phyloP scores from a whole-genome alignment of 2,797 vertebrate species.

The Mallotus villosus region DNA sequence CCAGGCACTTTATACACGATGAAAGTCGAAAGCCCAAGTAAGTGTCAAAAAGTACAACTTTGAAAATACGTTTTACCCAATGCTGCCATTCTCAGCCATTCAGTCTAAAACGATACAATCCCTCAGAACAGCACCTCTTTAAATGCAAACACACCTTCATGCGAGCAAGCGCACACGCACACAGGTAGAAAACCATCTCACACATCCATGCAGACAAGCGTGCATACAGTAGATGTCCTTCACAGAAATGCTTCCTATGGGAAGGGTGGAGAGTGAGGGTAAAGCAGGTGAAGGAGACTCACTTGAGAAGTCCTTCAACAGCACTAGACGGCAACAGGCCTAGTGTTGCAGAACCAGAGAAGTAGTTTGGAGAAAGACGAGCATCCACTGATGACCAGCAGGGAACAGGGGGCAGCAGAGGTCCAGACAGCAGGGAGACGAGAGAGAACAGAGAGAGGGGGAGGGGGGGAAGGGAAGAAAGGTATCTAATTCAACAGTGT shows the following conservation, averaged over 20 bases:
- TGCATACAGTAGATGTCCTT: not conserved
- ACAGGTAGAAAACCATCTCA: not conserved
- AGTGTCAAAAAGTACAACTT: not conserved
- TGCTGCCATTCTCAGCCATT: too few species aligned
- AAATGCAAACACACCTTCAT: not conserved
- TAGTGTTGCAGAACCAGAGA: conserved; percentile 94
- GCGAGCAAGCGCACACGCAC: not conserved
- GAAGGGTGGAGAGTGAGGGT: not conserved
- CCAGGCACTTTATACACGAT: conserved; percentile 9
- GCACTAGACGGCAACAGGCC: conserved; percentile 91
- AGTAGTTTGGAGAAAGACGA: conserved; percentile 93
- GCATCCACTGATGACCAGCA: conserved; percentile 82
- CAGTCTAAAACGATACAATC: too few species aligned
- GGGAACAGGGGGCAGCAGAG: conserved; percentile 20
- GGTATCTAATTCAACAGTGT: conserved; percentile 15
- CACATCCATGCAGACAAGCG: not conserved
- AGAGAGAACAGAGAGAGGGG: not conserved
- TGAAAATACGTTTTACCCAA: not conserved
- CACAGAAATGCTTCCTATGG: not conserved
- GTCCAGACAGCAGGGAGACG: not conserved
- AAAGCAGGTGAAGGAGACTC: conserved; percentile 57
- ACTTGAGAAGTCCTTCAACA: conserved; percentile 78
- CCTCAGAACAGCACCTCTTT: not conserved
- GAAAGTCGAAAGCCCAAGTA: not conserved
- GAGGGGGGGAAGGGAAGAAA: too few species aligned